Evolutionary conservation across 2,113 vertebrate genomes (phyloP).

Genomic region (Neomonachus schauinslandi): DNA sequence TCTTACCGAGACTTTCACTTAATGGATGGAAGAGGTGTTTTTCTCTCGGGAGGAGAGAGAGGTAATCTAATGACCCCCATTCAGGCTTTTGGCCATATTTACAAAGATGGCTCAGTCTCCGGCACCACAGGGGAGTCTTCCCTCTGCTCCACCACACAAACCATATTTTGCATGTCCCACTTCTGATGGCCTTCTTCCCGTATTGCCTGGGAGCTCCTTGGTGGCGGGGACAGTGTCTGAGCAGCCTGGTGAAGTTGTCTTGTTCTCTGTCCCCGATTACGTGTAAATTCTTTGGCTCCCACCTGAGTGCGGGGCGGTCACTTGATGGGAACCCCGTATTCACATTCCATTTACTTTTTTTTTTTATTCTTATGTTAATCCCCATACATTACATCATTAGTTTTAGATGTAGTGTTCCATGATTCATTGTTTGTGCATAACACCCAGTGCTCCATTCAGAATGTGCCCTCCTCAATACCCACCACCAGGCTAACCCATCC

Average conservation of each 20-base stretch:
- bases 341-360: not conserved
- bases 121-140: not conserved
- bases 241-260: no score
- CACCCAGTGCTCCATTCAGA: no score
- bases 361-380: no score
- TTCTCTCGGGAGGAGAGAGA: not conserved
- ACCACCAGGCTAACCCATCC: no score
- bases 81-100: not conserved
- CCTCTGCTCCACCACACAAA: not conserved
- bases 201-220: not conserved
- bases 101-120: rapidly evolving
- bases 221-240: not conserved
- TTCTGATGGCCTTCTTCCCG: not conserved
- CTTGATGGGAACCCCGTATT: rapidly evolving
- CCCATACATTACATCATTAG: no score
- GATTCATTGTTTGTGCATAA: no score
- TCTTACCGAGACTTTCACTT: not conserved
- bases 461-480: no score
- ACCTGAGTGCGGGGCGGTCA: rapidly evolving
- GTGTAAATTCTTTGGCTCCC: rapidly evolving
- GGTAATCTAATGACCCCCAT: not conserved
- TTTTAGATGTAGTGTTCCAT: no score
- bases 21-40: not conserved
- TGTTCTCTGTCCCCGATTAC: not conserved
- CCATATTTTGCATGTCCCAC: not conserved